Conservation (phyloP, 2,797 vertebrate species). For the Gallinago solitaria region DNA sequence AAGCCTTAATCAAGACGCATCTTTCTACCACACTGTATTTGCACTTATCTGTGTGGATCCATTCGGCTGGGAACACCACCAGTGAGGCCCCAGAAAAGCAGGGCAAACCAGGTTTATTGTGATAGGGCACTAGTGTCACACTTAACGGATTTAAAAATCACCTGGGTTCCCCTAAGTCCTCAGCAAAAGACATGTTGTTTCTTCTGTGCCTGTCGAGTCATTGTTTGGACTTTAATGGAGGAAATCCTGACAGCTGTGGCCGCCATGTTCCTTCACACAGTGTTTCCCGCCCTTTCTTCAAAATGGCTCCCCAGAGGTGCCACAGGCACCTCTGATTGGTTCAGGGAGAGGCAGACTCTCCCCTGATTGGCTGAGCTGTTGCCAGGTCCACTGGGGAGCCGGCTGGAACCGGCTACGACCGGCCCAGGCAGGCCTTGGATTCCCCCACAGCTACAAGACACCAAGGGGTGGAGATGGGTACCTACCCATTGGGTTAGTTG, state of each 20-base stretch:
- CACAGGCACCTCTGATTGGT: neutral
- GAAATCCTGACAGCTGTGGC: fast-evolving
- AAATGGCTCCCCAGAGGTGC: neutral
- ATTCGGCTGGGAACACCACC: neutral
- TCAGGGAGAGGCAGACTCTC: neutral
- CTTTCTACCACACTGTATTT: neutral
- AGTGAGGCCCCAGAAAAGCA: neutral
- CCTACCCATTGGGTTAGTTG: neutral
- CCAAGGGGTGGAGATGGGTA: fast-evolving
- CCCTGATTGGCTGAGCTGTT: neutral
- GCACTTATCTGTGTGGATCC: neutral
- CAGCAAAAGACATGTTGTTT: fast-evolving
- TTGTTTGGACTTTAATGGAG: neutral
- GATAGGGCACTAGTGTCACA: neutral
- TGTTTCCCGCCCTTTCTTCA: neutral
- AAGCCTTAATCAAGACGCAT: constrained; percentile 13
- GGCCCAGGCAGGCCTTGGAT: fast-evolving
- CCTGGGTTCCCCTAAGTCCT: neutral
- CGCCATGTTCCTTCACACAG: neutral
- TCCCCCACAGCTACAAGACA: fast-evolving
- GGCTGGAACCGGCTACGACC: neutral
- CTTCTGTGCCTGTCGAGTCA: neutral
- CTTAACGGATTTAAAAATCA: neutral
- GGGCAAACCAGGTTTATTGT: neutral
- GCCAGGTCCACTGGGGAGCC: neutral